Percentiles rank a stretch among this genome's conserved stretches.
These are phyloP conservation scores for Rhinella marina DNA, from an alignment of 2,797 vertebrate genomes.

Conservation along the genomic window DNA sequence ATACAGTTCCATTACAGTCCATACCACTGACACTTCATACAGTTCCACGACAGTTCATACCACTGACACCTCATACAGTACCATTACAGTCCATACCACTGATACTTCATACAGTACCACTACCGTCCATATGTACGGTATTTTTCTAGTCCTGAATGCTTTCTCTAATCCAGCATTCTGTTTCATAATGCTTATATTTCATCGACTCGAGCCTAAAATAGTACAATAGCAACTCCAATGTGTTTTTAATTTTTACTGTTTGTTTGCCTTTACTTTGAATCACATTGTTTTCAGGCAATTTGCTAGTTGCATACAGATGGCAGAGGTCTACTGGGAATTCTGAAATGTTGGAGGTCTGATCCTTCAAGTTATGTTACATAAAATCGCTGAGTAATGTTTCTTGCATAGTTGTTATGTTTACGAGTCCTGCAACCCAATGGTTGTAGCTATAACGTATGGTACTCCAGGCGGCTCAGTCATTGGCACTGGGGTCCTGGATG, in stretches of 20 bases:
- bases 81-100: not conserved
- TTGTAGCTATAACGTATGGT: not conserved
- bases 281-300: slow-evolving; percentile 18
- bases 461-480: not conserved
- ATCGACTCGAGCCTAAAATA: slow-evolving; percentile 3
- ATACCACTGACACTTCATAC: not conserved
- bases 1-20: not conserved
- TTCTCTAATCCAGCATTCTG: not conserved
- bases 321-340: slow-evolving; percentile 10
- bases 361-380: not conserved
- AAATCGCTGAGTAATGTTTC: slow-evolving; percentile 3
- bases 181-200: slow-evolving; percentile 12
- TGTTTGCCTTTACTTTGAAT: slow-evolving; percentile 7
- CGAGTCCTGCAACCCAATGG: not conserved
- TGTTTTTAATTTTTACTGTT: slow-evolving; percentile 34
- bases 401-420: slow-evolving; percentile 12
- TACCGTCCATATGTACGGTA: too few species aligned
- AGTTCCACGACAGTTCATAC: not conserved
- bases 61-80: not conserved
- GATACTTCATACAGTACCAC: not conserved
- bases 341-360: slow-evolving; percentile 18
- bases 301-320: slow-evolving; percentile 30
- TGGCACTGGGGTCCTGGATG: not conserved
- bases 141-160: not conserved
- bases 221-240: not conserved